These are phyloP conservation scores for Chrysomela aeneicollis DNA, from an alignment of 2,888 invertebrate genomes.

Conservation along the genomic window DNA sequence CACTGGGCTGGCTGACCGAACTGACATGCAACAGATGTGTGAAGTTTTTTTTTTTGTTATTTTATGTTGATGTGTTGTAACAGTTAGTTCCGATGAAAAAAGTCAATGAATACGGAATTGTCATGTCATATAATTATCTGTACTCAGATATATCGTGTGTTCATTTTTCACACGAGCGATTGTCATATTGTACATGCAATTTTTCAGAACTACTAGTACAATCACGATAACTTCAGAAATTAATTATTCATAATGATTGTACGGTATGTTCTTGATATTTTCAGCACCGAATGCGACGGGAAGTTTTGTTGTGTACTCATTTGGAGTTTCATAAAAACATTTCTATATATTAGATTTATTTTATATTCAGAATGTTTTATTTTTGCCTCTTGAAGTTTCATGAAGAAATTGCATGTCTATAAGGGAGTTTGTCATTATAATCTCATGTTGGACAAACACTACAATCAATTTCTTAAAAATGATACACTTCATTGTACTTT, in stretches of 20 bases:
- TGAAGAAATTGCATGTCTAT: no score
- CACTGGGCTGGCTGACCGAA: neutral
- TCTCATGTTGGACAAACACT: no score
- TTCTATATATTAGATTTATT: no score
- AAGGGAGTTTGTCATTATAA: no score
- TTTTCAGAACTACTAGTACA: neutral
- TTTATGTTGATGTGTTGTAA: constrained; percentile 3
- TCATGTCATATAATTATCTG: neutral
- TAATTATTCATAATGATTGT: neutral
- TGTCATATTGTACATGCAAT: neutral
- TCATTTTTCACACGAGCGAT: neutral
- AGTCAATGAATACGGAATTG: neutral
- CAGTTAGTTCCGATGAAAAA: neutral
- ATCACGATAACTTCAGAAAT: neutral
- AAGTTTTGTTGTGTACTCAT: no score
- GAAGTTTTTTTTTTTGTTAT: neutral
- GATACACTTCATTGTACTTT: no score
- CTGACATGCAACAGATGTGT: neutral
- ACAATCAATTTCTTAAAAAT: no score
- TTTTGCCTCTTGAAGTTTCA: no score
- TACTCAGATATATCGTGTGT: neutral
- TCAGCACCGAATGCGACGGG: no score
- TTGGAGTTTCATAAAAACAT: no score
- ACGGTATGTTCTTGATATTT: no score
- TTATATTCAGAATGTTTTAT: no score